Percentiles rank a stretch among this genome's conserved stretches.
These are phyloP conservation scores for Oncorhynchus nerka DNA, from an alignment of 2,113 vertebrate species.

Conservation along the genomic window DNA sequence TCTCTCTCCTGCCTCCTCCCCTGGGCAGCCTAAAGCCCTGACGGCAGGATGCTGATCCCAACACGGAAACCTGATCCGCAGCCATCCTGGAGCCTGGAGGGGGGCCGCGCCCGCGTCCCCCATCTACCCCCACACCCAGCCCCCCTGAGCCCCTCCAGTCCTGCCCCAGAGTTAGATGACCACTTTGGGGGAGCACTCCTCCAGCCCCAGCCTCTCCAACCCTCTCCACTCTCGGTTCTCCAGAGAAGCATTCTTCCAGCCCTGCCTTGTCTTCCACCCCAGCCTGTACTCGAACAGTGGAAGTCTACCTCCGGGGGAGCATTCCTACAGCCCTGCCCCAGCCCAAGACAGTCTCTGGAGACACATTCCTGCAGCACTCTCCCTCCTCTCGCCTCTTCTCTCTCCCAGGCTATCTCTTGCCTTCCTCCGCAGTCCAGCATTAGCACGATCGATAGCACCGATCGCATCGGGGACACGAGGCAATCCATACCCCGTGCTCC, in stretches of 20 bases:
- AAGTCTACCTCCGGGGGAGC: conserved; percentile 77
- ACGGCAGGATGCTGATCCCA: conserved; percentile 75
- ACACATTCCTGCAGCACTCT: conserved; percentile 78
- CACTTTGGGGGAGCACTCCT: conserved; percentile 77
- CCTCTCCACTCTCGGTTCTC: conserved; percentile 47
- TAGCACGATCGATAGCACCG: conserved; percentile 80
- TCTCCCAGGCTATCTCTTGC: conserved; percentile 15
- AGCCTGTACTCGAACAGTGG: conserved; percentile 57
- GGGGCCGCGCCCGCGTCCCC: conserved; percentile 17
- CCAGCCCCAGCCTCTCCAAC: background rate
- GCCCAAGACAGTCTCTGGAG: conserved; percentile 74
- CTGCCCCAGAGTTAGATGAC: conserved; percentile 69
- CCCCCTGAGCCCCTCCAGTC: conserved; percentile 39
- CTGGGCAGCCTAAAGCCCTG: conserved; percentile 69
- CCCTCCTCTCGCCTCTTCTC: conserved; percentile 43
- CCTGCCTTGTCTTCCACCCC: conserved; percentile 54
- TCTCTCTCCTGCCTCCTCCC: conserved; percentile 67
- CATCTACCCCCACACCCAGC: conserved; percentile 8
- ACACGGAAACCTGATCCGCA: conserved; percentile 76
- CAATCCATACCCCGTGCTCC: conserved; percentile 78
- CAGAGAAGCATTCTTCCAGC: conserved; percentile 72
- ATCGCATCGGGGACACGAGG: conserved; percentile 79
- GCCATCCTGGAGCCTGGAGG: conserved; percentile 73
- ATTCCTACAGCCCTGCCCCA: conserved; percentile 78
- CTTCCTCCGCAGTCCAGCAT: conserved; percentile 81